Conservation (phyloP, 2,888 invertebrate species). For the Anodontia alba region DNA sequence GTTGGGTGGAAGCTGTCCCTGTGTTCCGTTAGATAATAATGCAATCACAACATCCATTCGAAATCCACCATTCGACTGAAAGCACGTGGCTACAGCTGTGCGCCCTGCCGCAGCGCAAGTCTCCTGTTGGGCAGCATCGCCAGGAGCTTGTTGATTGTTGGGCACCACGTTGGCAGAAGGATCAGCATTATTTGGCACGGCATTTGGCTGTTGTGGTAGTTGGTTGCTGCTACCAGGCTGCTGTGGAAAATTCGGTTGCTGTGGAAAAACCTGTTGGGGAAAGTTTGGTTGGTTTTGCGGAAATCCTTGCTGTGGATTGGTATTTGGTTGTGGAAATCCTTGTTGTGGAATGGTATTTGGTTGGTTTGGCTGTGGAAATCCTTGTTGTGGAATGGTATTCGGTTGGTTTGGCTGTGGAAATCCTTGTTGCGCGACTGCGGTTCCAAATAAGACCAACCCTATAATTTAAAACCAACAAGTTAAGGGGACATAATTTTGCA, state of each 20-base stretch:
- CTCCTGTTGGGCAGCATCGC: background rate
- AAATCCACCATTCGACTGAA: slow-evolving; percentile 58
- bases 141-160: background rate
- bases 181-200: background rate
- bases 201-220: slow-evolving; percentile 2
- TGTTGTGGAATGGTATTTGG: slow-evolving; percentile 10
- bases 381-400: background rate
- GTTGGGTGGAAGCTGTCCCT: slow-evolving; percentile 54
- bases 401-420: background rate
- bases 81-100: slow-evolving; percentile 55
- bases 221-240: slow-evolving; percentile 17
- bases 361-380: slow-evolving; percentile 8
- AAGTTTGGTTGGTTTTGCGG: slow-evolving; percentile 1
- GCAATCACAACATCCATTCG: slow-evolving; percentile 56
- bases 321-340: slow-evolving; percentile 9
- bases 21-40: slow-evolving; percentile 59
- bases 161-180: background rate
- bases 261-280: slow-evolving; percentile 31
- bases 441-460: background rate
- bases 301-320: slow-evolving; percentile 5
- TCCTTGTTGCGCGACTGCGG: background rate
- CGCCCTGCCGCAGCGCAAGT: slow-evolving; percentile 43
- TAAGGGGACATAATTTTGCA: background rate
- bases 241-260: slow-evolving; percentile 20
- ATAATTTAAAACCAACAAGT: background rate